Evolutionary conservation across 1,140 invertebrate genomes (phyloP).

Genomic region (Drosophila subobscura): DNA sequence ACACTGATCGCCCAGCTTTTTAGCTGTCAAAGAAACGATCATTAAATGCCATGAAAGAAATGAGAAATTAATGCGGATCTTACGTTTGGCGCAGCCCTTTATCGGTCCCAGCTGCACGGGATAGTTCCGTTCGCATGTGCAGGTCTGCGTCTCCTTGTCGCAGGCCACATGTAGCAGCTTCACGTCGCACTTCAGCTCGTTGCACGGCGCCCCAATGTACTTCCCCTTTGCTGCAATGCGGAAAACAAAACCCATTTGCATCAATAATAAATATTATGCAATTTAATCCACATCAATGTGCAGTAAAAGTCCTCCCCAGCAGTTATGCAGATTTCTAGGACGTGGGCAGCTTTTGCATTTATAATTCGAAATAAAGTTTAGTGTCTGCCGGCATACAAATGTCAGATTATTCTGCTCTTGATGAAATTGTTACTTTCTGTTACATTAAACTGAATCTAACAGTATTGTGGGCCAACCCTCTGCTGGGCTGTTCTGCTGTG

Average conservation of each 20-base stretch:
- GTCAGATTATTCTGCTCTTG: no score
- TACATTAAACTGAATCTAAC: no score
- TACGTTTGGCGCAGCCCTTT: slow-evolving; percentile 92
- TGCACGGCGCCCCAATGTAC: slow-evolving; percentile 90
- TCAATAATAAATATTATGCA: slow-evolving; percentile 21
- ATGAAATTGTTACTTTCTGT: no score
- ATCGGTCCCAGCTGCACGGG: slow-evolving; percentile 89
- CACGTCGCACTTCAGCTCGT: slow-evolving; percentile 88
- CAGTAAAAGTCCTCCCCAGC: no score
- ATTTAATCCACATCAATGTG: no score
- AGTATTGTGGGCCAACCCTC: no score
- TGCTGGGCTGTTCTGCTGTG: no score
- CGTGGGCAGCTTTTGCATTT: no score
- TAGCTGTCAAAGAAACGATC: slow-evolving; percentile 85
- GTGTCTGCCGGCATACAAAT: no score
- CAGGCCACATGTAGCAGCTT: slow-evolving; percentile 90
- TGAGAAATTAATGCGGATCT: slow-evolving; percentile 62
- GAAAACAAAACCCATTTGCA: slow-evolving; percentile 13
- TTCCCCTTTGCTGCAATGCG: slow-evolving; percentile 86
- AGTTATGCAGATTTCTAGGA: no score
- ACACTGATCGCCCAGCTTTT: slow-evolving; percentile 92
- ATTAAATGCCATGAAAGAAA: not conserved
- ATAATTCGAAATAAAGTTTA: no score
- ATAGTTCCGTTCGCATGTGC: slow-evolving; percentile 91
- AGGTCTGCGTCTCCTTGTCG: slow-evolving; percentile 87